These are phyloP conservation scores for Acanthurus tractus DNA, from an alignment of 2,797 vertebrate genomes.

Conservation along the genomic window DNA sequence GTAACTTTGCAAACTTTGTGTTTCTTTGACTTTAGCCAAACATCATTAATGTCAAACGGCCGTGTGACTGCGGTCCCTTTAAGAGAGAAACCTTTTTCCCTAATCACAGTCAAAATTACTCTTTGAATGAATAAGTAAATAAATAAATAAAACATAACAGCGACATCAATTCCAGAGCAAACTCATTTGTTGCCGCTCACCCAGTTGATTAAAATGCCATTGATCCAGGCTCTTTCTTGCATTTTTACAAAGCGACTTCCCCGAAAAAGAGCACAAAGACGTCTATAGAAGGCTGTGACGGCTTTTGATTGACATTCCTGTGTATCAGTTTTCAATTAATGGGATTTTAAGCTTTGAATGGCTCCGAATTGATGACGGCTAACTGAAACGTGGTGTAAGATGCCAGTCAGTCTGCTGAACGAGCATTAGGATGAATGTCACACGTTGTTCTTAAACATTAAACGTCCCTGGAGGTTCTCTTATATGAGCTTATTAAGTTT, in stretches of 20 bases:
- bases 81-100: not conserved
- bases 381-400: slow-evolving; percentile 10
- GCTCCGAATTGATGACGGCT: slow-evolving; percentile 2
- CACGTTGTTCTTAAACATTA: not conserved
- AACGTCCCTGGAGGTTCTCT: slow-evolving; percentile 9
- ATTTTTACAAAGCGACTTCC: slow-evolving; percentile 33
- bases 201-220: slow-evolving; percentile 48
- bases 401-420: not conserved
- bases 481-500: slow-evolving; percentile 24
- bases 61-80: not conserved
- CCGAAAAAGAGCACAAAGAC: slow-evolving; percentile 13
- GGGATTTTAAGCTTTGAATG: slow-evolving; percentile 25
- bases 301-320: slow-evolving; percentile 20
- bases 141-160: slow-evolving; percentile 16
- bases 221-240: slow-evolving; percentile 28
- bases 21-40: no score
- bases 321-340: slow-evolving; percentile 6
- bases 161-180: slow-evolving; percentile 14
- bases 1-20: no score
- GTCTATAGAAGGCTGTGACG: slow-evolving; percentile 1
- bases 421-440: slow-evolving; percentile 28
- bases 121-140: slow-evolving; percentile 17
- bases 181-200: slow-evolving; percentile 40
- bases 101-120: slow-evolving; percentile 22
- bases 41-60: not conserved